A percentile compares a stretch with the other conserved stretches of the same genome.
Conservation (phyloP, 2,888 invertebrate species). For the Nemoura dubitans region DNA sequence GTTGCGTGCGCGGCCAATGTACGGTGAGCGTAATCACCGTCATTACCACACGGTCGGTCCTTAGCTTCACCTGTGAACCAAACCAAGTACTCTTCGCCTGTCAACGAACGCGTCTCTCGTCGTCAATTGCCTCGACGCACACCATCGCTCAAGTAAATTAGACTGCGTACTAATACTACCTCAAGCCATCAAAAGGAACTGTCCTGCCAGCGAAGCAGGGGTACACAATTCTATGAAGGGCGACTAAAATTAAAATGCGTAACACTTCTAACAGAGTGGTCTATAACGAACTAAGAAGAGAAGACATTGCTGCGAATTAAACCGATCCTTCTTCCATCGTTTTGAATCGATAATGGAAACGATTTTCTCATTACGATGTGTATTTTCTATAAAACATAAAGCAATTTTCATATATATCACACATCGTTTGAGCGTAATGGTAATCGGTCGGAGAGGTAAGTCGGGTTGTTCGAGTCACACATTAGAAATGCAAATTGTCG, state of each 20-base stretch:
- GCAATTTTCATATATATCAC: too few species aligned
- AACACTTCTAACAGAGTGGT: too few species aligned
- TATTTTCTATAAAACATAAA: neutral
- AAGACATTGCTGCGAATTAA: neutral
- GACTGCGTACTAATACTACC: too few species aligned
- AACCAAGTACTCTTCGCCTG: neutral
- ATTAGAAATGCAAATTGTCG: constrained; percentile 49
- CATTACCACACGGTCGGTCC: neutral
- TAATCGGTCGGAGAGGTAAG: neutral
- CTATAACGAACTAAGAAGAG: neutral
- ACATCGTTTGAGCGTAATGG: neutral
- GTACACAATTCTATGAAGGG: too few species aligned
- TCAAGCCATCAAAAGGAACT: too few species aligned
- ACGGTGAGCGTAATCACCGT: neutral
- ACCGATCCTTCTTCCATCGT: neutral
- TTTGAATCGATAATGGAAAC: neutral
- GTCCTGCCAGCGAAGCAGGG: too few species aligned
- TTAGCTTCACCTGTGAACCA: neutral
- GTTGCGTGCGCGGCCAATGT: neutral
- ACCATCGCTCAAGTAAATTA: too few species aligned
- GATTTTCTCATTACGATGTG: neutral
- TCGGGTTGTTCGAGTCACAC: constrained; percentile 44
- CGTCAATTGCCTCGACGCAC: too few species aligned
- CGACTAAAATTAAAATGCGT: too few species aligned
- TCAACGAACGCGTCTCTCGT: neutral